These are phyloP conservation scores for Oenanthe oenanthe DNA, from an alignment of 2,113 vertebrate genomes.

Conservation along the genomic window DNA sequence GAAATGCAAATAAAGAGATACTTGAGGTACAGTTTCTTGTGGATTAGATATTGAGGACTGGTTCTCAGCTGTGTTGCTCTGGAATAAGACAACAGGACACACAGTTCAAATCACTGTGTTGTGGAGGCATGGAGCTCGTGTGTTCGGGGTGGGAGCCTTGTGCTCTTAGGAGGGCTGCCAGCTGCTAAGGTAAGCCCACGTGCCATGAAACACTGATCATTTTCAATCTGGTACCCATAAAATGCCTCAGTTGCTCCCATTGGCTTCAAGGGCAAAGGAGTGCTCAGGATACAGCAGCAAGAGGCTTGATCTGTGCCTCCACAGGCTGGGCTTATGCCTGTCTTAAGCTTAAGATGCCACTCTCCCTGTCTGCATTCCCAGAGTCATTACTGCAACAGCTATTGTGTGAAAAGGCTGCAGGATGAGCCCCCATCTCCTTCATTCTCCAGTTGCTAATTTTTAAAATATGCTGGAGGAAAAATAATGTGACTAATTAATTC, in stretches of 20 bases:
- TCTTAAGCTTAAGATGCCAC: neutral
- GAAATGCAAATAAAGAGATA: constrained; percentile 20
- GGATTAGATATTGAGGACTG: neutral
- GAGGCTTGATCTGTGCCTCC: neutral
- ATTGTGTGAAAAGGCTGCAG: neutral
- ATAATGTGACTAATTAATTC: constrained; percentile 29
- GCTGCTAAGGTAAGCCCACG: neutral
- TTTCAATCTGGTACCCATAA: neutral
- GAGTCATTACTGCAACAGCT: neutral
- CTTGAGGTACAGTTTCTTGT: neutral
- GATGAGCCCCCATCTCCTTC: neutral
- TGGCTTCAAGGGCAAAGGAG: neutral
- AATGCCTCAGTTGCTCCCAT: neutral
- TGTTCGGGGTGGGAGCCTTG: neutral
- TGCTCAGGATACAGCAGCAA: neutral
- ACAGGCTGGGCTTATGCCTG: neutral
- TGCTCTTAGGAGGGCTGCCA: neutral
- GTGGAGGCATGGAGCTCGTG: neutral
- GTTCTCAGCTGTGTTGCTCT: neutral
- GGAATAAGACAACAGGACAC: neutral
- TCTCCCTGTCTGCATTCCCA: neutral
- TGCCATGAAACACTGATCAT: neutral
- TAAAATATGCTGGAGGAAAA: constrained; percentile 33
- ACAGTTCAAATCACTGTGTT: neutral
- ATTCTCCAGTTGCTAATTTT: neutral